Percentiles rank a stretch among this genome's conserved stretches.
These are phyloP conservation scores for Porites cylindrica DNA, from an alignment of 92 coral and sea anemone genomes.

Conservation along the genomic window DNA sequence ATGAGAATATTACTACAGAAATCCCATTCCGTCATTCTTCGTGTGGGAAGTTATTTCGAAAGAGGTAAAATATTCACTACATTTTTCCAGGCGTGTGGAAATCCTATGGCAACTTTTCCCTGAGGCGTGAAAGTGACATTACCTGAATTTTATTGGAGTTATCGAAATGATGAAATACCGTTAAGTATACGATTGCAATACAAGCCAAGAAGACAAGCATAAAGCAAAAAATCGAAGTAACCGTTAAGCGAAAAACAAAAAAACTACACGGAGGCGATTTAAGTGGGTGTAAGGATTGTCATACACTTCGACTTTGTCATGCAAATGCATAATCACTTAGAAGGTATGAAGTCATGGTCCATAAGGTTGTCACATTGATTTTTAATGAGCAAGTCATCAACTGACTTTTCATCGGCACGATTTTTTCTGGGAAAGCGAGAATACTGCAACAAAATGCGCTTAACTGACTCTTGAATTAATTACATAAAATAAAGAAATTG, in stretches of 20 bases:
- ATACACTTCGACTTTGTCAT: conserved; percentile 10
- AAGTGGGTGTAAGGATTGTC: background rate
- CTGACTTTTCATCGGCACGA: too few relatives aligned
- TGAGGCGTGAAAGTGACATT: conserved; percentile 5
- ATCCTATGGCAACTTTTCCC: conserved; percentile 42
- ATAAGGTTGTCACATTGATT: background rate
- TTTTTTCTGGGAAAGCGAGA: background rate
- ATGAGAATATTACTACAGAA: conserved; percentile 8
- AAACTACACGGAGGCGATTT: background rate
- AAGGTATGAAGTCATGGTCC: conserved; percentile 23
- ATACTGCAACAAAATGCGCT: background rate
- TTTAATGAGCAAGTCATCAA: background rate
- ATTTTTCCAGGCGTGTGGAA: conserved; percentile 37
- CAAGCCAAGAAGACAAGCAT: too few relatives aligned
- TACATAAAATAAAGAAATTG: background rate
- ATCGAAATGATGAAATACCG: background rate
- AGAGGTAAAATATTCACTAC: conserved; percentile 39
- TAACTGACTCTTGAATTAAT: background rate
- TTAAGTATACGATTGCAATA: background rate
- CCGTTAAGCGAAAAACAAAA: background rate
- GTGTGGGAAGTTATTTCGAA: conserved; percentile 21
- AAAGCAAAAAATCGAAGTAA: background rate
- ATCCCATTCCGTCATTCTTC: conserved; percentile 38
- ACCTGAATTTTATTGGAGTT: background rate
- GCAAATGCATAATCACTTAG: conserved; percentile 15